Base-by-base conservation (phyloP, 23 tunicate species). In the Trididemnum nubilum region DNA sequence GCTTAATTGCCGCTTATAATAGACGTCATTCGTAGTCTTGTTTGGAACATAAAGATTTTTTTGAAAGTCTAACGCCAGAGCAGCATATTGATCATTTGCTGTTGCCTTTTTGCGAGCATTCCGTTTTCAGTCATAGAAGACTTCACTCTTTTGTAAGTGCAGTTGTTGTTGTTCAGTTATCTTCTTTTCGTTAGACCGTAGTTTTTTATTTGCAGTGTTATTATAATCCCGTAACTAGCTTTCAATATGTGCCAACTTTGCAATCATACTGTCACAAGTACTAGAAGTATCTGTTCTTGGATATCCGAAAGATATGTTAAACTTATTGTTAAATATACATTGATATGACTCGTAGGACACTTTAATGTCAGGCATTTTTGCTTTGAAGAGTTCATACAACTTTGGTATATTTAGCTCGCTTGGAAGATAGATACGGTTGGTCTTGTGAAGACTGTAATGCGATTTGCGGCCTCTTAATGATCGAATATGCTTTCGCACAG, bases 261-360 rank as follows among this genome's bases (percentile, higher is more conserved):
- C 74, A 12, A 69, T 69, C n/a, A 69, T 7, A 5, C 27, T 32
- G 74, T 69, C 74, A 28, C 74, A 69, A 69, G 39, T 69, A 34
- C 38, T 69, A 37, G 37, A 69, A 7, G 74, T 69, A 69, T 30
- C 74, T 28, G 74, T 69, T 69, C 74, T 30, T 69, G 37, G 74
- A 22, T 69, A 69, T 3, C 74, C 74, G 37, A 69, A 69, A 5
- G 9, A 3, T 12, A 69, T 69, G 19, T 69, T 69, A 7, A 69
- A 69, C 38, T 69, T 37, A 5, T 33, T 69, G 18, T 69, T 29
- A n/a, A 30, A 69, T 28, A 69, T 69, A 32, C n/a, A 32, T 5
- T 37, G 74, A 32, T 69, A 69, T 29, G 74, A 69, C 74, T 69
- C 74, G 33, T 69, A 69, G 37, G 74, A 69, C 74, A 69, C 15